These are phyloP conservation scores for Dryobota labecula DNA, from an alignment of 2,888 invertebrate genomes.

Conservation along the genomic window DNA sequence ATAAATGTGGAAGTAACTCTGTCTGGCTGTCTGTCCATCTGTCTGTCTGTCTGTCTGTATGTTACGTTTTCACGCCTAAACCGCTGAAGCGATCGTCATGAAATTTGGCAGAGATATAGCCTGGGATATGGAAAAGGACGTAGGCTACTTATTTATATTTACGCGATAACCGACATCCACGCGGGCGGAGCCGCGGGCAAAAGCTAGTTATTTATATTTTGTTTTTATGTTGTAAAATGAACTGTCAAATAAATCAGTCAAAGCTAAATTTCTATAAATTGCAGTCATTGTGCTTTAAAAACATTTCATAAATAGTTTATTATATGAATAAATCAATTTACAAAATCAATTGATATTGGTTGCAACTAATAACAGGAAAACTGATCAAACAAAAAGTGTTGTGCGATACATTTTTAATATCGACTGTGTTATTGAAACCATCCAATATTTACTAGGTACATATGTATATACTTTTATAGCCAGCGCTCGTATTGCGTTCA, in stretches of 20 bases:
- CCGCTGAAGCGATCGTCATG: too few relatives aligned
- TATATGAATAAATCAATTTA: neutral
- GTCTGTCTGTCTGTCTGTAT: too few relatives aligned
- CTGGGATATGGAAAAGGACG: too few relatives aligned
- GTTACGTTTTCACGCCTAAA: too few relatives aligned
- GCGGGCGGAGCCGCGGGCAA: too few relatives aligned
- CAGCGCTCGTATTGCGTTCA: neutral
- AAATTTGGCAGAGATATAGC: too few relatives aligned
- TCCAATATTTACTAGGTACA: conserved; percentile 8
- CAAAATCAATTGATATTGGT: neutral
- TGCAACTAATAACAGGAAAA: neutral
- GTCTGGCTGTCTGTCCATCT: too few relatives aligned
- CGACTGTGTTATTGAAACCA: conserved; percentile 8
- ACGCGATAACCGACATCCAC: too few relatives aligned
- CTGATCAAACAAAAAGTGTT: neutral
- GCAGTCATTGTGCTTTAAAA: neutral
- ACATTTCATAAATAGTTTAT: neutral
- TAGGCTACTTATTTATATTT: too few relatives aligned
- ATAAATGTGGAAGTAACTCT: too few relatives aligned
- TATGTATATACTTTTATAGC: too few relatives aligned
- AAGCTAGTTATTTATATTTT: too few relatives aligned
- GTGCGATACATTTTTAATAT: conserved; percentile 1
- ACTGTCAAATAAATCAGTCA: neutral
- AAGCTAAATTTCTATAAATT: neutral
- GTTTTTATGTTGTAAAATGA: neutral